A percentile compares a stretch with the other conserved stretches of the same genome.
phyloP scores from a whole-genome alignment of 2,888 invertebrate species.

The Bombyx huttoni region DNA sequence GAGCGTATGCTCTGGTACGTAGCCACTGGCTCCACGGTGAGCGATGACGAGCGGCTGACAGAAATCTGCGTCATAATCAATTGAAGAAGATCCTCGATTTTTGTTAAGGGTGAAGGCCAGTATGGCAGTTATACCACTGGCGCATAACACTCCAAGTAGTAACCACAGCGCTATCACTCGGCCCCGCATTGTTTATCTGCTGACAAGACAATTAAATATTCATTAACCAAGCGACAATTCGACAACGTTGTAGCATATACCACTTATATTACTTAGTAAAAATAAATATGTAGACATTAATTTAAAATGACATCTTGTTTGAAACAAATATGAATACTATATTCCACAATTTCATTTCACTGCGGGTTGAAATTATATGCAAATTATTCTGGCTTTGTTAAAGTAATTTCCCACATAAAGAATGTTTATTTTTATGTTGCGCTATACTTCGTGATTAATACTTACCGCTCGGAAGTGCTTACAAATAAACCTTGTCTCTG shows the following conservation, averaged over 20 bases:
- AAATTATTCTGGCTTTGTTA: too few species aligned
- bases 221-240: too few species aligned
- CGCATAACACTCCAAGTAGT: constrained; percentile 13
- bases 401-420: too few species aligned
- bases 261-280: too few species aligned
- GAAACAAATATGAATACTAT: too few species aligned
- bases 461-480: background rate
- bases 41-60: constrained; percentile 49
- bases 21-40: constrained; percentile 58
- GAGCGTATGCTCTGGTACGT: constrained; percentile 57
- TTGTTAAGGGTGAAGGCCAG: constrained; percentile 14
- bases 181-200: constrained; percentile 3
- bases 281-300: too few species aligned
- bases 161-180: constrained; percentile 13
- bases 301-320: too few species aligned
- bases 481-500: background rate
- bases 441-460: background rate
- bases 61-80: constrained; percentile 27
- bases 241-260: too few species aligned
- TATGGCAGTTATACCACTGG: constrained; percentile 12
- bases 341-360: too few species aligned
- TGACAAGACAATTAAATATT: background rate
- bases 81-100: constrained; percentile 7
- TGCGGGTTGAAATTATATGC: too few species aligned
- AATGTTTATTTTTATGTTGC: too few species aligned